Evolutionary conservation across 2,888 invertebrate species (phyloP), one percentile per base, ranked within the genome.

Genomic region (Thysanoteuthis rhombus): DNA sequence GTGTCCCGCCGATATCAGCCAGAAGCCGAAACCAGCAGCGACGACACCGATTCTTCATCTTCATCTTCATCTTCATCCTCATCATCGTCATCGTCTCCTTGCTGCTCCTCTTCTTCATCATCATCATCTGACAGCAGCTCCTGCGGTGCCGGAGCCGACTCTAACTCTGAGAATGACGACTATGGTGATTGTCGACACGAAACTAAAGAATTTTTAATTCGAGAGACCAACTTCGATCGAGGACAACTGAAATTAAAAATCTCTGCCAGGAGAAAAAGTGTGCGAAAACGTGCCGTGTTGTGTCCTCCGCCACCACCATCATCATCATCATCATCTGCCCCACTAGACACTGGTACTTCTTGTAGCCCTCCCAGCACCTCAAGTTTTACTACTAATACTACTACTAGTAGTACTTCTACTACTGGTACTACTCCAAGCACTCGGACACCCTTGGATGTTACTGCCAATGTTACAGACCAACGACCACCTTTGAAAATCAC

Each of bases 201-300:
- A 92, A 94, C 94, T 22, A 93, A 93, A 28, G 91, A 93, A 47
- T 94, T 94, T 89, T 94, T 93, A 32, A 93, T 94, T 12, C 94
- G 93, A 32, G 93, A 93, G 39, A 94, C 93, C 42, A 93, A 93
- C 89, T 94, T 93, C 89, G 89, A 93, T 93, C 91, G 90, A 89
- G 94, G 93, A 40, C 93, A 94, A 42, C 93, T 94, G 28, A 94
- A 94, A 91, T 58, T 94, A 92, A 93, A 93, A n/a, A 91, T 94
- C 89, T 92, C 93, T 47, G 52, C 40, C 45, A 94, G 89, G 92
- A 94, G 91, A 42, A 93, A 90, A 47, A 92, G 92, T 40, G 40
- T 92, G n/a, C 92, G 45, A 45, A 92, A 92, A 92, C 92, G 92
- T 25, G 40, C 92, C 92, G 42, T 45, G 38, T n/a, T 92, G n/a